These are phyloP conservation scores for Leptura quadrifasciata DNA, from an alignment of 2,888 invertebrate species.

Conservation along the genomic window DNA sequence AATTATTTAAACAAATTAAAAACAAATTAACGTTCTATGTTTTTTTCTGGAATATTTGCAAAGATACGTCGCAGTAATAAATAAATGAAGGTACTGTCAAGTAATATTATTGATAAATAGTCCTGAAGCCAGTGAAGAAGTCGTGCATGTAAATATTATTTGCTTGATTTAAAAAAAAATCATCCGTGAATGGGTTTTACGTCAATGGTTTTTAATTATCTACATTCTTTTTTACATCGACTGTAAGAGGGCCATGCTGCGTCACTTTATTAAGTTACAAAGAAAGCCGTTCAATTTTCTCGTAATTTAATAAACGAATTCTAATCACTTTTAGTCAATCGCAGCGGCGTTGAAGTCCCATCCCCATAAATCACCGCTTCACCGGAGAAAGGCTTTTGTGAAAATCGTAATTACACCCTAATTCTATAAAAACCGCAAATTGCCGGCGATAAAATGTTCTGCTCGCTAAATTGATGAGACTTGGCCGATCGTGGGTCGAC, in stretches of 20 bases:
- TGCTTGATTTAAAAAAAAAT: no score
- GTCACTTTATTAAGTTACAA: neutral
- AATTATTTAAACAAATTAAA: conserved; percentile 1
- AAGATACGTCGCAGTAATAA: neutral
- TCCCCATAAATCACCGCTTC: neutral
- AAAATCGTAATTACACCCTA: neutral
- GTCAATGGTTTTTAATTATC: no score
- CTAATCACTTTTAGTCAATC: neutral
- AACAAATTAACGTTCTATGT: neutral
- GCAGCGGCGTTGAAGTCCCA: neutral
- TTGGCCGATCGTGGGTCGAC: neutral
- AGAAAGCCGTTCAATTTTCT: neutral
- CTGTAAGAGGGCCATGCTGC: neutral
- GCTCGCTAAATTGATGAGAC: neutral
- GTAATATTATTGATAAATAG: no score
- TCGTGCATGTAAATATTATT: no score
- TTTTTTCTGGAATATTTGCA: neutral
- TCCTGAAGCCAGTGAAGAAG: no score
- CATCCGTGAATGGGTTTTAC: no score
- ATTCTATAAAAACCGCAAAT: neutral
- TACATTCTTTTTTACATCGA: no score
- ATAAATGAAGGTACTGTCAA: neutral
- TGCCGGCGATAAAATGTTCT: neutral
- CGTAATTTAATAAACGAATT: no score
- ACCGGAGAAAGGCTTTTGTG: neutral